phyloP scores from a whole-genome alignment of 2,113 vertebrate species.

The Dermatemys mawii region DNA sequence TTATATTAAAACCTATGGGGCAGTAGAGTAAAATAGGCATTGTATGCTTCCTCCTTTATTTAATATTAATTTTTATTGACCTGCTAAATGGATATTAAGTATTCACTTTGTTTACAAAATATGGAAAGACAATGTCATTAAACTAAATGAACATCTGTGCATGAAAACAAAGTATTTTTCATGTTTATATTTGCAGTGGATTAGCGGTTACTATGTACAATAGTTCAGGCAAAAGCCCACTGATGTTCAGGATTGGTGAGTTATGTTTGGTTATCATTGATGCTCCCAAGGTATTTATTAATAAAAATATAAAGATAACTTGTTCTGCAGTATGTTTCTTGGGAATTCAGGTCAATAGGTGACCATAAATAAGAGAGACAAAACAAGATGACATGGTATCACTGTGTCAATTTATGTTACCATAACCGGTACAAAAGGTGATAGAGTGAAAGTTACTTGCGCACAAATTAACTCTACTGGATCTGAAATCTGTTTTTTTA shows the following conservation, averaged over 20 bases:
- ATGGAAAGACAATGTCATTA: conserved; percentile 51
- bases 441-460: no score
- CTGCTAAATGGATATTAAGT: conserved; percentile 36
- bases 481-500: fast-evolving
- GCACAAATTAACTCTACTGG: background rate
- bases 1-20: background rate
- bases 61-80: conserved; percentile 29
- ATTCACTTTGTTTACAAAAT: conserved; percentile 34
- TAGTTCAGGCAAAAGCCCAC: conserved; percentile 41
- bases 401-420: background rate
- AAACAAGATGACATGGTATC: fast-evolving
- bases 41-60: conserved; percentile 39
- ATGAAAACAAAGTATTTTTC: conserved; percentile 48
- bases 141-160: conserved; percentile 1
- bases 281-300: conserved; percentile 83
- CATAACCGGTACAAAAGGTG: background rate
- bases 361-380: fast-evolving
- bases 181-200: conserved; percentile 13
- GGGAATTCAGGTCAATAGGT: background rate
- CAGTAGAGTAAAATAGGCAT: conserved; percentile 34
- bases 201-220: conserved; percentile 2
- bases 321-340: conserved; percentile 33
- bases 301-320: conserved; percentile 74
- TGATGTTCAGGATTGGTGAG: conserved; percentile 49
- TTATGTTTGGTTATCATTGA: conserved; percentile 66